Evolutionary conservation across 2,797 vertebrate genomes (phyloP).

Genomic region (Halcyon leucocephala): DNA sequence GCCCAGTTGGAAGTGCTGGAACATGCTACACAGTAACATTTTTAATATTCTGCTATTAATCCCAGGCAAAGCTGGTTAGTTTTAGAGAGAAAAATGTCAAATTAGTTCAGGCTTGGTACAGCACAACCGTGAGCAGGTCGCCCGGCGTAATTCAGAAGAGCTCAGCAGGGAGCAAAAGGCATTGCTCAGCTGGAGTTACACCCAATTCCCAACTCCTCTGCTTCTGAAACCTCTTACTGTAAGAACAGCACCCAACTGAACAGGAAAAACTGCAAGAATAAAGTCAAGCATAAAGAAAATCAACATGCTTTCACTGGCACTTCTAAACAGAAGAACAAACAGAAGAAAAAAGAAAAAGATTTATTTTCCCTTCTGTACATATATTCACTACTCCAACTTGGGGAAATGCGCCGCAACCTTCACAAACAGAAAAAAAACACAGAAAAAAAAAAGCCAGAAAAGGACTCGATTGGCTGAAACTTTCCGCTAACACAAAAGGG

Average conservation of each 20-base stretch:
- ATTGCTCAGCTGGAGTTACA: not conserved
- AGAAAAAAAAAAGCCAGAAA: not conserved
- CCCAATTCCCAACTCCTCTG: not conserved
- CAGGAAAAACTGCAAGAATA: not conserved
- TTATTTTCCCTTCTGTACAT: not conserved
- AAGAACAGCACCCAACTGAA: not conserved
- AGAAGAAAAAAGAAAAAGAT: not conserved
- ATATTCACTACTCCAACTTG: not conserved
- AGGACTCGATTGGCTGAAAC: not conserved
- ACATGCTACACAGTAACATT: not conserved
- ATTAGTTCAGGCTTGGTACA: not conserved
- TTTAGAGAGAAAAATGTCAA: not conserved
- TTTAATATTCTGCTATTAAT: not conserved
- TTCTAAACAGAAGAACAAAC: not conserved
- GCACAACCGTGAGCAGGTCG: fast-evolving
- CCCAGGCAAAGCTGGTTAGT: not conserved
- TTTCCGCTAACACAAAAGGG: not conserved
- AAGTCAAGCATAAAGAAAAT: not conserved
- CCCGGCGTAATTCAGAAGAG: fast-evolving
- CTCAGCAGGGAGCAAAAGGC: not conserved
- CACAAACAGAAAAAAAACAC: not conserved
- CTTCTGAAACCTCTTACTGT: not conserved
- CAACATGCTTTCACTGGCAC: fast-evolving
- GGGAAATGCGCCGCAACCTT: not conserved
- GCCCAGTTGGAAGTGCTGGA: not conserved